Evolutionary conservation across 2,888 invertebrate species (phyloP).

Genomic region (Aleiodes testaceus): DNA sequence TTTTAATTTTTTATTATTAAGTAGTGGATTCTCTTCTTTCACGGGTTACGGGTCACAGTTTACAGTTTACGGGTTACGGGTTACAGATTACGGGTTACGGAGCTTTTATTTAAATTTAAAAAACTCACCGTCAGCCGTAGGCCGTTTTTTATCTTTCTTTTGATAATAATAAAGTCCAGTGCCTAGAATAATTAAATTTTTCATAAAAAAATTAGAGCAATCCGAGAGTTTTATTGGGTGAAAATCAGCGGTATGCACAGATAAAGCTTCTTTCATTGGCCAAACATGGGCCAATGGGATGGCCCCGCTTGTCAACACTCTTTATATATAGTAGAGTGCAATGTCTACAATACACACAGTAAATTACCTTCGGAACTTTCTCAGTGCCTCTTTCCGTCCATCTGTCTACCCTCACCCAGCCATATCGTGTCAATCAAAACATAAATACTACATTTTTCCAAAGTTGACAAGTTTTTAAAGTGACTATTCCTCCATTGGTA

Average conservation of each 20-base stretch:
- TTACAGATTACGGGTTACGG: too few species aligned
- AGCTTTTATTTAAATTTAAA: too few species aligned
- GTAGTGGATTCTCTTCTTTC: too few species aligned
- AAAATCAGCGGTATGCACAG: not conserved
- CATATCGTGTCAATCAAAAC: constrained; percentile 12
- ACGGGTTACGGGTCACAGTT: too few species aligned
- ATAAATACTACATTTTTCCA: constrained; percentile 1
- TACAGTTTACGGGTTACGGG: too few species aligned
- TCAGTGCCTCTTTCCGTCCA: constrained; percentile 8
- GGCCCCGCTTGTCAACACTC: not conserved
- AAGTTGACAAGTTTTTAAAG: not conserved
- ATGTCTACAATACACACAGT: not conserved
- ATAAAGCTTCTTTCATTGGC: not conserved
- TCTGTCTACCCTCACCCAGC: constrained; percentile 3
- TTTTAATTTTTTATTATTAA: too few species aligned
- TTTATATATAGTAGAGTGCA: constrained; percentile 4
- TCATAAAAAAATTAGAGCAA: too few species aligned
- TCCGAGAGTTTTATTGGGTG: too few species aligned
- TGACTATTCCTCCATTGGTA: not conserved
- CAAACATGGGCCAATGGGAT: constrained; percentile 6
- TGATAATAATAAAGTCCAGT: too few species aligned
- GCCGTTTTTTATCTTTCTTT: too few species aligned
- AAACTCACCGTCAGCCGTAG: too few species aligned
- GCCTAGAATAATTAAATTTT: too few species aligned
- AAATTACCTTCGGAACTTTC: not conserved